A percentile compares a stretch with the other conserved stretches of the same genome.
These are phyloP conservation scores for Rhinogobio ventralis DNA, from an alignment of 2,797 vertebrate genomes.

Conservation along the genomic window DNA sequence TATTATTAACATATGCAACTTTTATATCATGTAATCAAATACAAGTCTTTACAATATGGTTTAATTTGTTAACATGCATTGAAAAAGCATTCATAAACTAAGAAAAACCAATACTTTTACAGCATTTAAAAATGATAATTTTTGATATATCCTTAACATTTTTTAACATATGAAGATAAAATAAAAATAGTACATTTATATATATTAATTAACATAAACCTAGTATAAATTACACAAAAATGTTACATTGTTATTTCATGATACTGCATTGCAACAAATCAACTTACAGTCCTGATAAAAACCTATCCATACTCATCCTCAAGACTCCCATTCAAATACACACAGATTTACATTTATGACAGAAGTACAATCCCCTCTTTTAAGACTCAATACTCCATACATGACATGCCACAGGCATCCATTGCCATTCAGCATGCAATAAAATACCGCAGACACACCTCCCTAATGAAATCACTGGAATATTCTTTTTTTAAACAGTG, in stretches of 20 bases:
- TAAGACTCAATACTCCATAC: slow-evolving; percentile 20
- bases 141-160: background rate
- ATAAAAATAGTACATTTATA: background rate
- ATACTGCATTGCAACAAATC: background rate
- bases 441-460: slow-evolving; percentile 5
- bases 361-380: slow-evolving; percentile 5
- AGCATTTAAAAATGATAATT: background rate
- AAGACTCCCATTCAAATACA: background rate
- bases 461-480: slow-evolving; percentile 15
- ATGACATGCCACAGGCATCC: slow-evolving; percentile 33
- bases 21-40: background rate
- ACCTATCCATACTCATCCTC: background rate
- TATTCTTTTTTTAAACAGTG: background rate
- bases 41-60: background rate
- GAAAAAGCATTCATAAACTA: background rate
- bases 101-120: background rate
- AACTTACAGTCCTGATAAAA: background rate
- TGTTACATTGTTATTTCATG: background rate
- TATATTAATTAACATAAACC: background rate
- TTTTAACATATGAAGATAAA: background rate
- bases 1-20: background rate
- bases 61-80: background rate
- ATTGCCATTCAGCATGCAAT: slow-evolving; percentile 22
- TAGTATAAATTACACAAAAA: background rate
- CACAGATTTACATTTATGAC: slow-evolving; percentile 26